A percentile compares a stretch with the other conserved stretches of the same genome.
Evolutionary conservation across 1,140 invertebrate genomes (phyloP).

Genomic region (Diorhabda carinulata): DNA sequence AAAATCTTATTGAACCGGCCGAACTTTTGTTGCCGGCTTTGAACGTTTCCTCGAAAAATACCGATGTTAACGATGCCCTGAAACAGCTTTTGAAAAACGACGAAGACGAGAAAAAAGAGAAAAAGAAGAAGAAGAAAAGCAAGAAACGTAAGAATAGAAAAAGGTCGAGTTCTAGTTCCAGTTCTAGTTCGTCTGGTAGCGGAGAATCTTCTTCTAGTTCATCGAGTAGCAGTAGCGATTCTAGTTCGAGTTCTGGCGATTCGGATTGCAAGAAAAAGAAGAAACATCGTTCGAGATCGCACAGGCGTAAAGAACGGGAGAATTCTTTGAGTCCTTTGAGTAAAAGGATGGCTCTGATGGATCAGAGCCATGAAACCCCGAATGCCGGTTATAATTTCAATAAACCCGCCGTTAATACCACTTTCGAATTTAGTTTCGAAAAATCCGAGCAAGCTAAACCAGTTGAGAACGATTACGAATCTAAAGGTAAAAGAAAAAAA

Average conservation of each 20-base stretch:
- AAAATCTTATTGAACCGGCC: constrained; percentile 57
- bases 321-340: constrained; percentile 72
- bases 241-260: constrained; percentile 58
- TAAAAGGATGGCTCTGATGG: constrained; percentile 70
- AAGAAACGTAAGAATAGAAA: constrained; percentile 67
- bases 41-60: constrained; percentile 45
- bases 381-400: constrained; percentile 45
- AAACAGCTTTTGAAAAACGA: constrained; percentile 57
- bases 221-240: constrained; percentile 56
- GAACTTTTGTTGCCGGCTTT: constrained; percentile 55
- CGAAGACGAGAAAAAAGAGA: constrained; percentile 65
- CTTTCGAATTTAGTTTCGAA: constrained; percentile 45
- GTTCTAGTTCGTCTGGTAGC: constrained; percentile 60
- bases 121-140: constrained; percentile 67
- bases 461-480: constrained; percentile 60
- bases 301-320: constrained; percentile 58
- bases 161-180: constrained; percentile 55
- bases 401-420: constrained; percentile 39
- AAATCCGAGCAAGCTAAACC: constrained; percentile 44
- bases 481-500: constrained; percentile 46
- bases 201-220: constrained; percentile 51
- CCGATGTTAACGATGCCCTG: constrained; percentile 62
- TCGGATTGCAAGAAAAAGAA: constrained; percentile 59
- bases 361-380: constrained; percentile 51
- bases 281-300: constrained; percentile 52